Conservation (phyloP, 2,888 invertebrate species). For the Idaea straminata region DNA sequence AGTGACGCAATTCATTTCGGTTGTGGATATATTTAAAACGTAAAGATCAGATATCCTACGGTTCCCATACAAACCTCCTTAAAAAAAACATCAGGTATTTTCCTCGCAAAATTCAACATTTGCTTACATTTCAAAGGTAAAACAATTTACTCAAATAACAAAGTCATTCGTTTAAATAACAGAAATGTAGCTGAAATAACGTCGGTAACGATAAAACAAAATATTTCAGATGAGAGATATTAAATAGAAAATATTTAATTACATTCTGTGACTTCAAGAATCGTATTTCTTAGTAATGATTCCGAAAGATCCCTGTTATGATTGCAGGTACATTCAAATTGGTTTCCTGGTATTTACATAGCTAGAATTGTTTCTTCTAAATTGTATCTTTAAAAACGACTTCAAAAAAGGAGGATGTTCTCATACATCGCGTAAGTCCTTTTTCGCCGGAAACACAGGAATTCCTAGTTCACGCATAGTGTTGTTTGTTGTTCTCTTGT, state of each 20-base stretch:
- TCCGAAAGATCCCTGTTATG: not conserved
- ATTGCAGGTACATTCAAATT: not conserved
- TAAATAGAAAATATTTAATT: conserved; percentile 1
- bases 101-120: not conserved
- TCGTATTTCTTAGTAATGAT: not conserved
- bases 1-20: too few relatives aligned
- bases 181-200: not conserved
- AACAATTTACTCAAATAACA: not conserved
- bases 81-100: not conserved
- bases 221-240: not conserved
- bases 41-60: not conserved
- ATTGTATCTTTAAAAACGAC: not conserved
- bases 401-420: too few relatives aligned
- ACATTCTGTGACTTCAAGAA: not conserved
- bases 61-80: not conserved
- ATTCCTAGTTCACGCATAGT: too few relatives aligned
- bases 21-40: not conserved
- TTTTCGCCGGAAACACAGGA: too few relatives aligned
- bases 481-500: too few relatives aligned
- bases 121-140: not conserved
- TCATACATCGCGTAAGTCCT: too few relatives aligned
- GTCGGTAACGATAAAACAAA: not conserved
- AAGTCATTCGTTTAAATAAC: not conserved
- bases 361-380: not conserved
- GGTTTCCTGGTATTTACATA: not conserved